Percentiles rank a stretch among this genome's conserved stretches.
Evolutionary conservation across 1,140 invertebrate species (phyloP).

Genomic region (Lysiphlebus fabarum): DNA sequence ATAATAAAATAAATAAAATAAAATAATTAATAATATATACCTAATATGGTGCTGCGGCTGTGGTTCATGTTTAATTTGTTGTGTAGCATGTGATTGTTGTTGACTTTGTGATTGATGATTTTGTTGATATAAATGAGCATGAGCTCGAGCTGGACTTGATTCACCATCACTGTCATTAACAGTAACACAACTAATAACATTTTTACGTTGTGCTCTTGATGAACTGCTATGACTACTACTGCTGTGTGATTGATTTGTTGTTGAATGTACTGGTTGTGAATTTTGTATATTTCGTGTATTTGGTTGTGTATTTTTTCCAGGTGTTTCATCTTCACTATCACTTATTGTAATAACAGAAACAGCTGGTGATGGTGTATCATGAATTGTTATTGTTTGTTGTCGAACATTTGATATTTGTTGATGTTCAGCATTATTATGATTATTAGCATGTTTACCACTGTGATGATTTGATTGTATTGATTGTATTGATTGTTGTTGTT

Average conservation of each 20-base stretch:
- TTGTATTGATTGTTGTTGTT: too few relatives aligned
- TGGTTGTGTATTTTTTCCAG: conserved; percentile 54
- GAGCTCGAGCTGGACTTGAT: conserved; percentile 57
- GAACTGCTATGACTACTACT: conserved; percentile 34
- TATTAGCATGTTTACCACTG: conserved; percentile 44
- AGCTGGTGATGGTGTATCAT: conserved; percentile 88
- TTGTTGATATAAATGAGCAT: conserved; percentile 48
- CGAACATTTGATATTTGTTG: conserved; percentile 53
- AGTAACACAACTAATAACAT: conserved; percentile 79
- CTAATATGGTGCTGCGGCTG: conserved; percentile 54
- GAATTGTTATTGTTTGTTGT: conserved; percentile 80
- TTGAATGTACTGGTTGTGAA: conserved; percentile 37
- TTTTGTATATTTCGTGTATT: conserved; percentile 46
- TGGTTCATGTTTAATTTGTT: conserved; percentile 60
- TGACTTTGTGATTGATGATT: conserved; percentile 41
- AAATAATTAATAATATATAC: conserved; percentile 28
- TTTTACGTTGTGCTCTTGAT: conserved; percentile 57
- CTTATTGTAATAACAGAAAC: conserved; percentile 96
- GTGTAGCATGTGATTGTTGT: conserved; percentile 49
- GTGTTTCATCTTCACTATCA: conserved; percentile 87
- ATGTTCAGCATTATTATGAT: conserved; percentile 44
- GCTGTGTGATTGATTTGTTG: conserved; percentile 35
- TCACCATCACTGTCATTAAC: conserved; percentile 78
- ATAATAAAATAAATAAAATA: neutral
- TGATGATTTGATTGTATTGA: conserved; percentile 40